Percentiles rank a stretch among this genome's conserved stretches.
Evolutionary conservation across 2,888 invertebrate species (phyloP).

Genomic region (Odiellus spinosus): DNA sequence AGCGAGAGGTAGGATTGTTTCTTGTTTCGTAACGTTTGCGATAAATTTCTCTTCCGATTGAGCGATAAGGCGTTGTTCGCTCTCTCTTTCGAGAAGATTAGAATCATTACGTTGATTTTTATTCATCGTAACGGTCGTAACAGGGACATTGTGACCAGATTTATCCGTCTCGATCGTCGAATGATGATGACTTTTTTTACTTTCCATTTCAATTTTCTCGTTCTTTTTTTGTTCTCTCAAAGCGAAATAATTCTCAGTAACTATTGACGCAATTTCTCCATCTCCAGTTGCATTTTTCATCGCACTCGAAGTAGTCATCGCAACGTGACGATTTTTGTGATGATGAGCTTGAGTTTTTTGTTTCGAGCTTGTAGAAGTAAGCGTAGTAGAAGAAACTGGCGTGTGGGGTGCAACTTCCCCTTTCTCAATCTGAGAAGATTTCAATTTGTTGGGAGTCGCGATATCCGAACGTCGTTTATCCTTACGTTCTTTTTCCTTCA

Average conservation of each 20-base stretch:
- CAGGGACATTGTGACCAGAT: not conserved
- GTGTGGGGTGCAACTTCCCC: too few species aligned
- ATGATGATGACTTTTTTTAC: not conserved
- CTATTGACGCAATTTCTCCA: too few species aligned
- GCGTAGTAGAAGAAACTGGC: too few species aligned
- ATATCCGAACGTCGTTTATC: not conserved
- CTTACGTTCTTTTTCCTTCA: slow-evolving; percentile 7
- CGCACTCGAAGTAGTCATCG: too few species aligned
- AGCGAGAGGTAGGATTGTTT: not conserved
- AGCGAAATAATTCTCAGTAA: too few species aligned
- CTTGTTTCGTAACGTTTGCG: not conserved
- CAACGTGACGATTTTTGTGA: too few species aligned
- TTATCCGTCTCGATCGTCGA: not conserved
- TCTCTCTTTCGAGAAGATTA: not conserved
- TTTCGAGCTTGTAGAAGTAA: too few species aligned
- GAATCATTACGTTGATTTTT: not conserved
- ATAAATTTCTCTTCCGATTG: not conserved
- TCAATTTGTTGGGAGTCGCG: not conserved
- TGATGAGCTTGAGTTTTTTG: too few species aligned
- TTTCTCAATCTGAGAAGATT: not conserved
- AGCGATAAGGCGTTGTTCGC: not conserved
- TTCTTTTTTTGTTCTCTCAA: too few species aligned
- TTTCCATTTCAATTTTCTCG: too few species aligned
- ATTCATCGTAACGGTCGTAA: not conserved
- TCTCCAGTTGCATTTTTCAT: too few species aligned